Percentiles rank a stretch among this genome's conserved stretches.
These are phyloP conservation scores for Virgularia gustaviana DNA, from an alignment of 92 coral and sea anemone species.

Conservation along the genomic window DNA sequence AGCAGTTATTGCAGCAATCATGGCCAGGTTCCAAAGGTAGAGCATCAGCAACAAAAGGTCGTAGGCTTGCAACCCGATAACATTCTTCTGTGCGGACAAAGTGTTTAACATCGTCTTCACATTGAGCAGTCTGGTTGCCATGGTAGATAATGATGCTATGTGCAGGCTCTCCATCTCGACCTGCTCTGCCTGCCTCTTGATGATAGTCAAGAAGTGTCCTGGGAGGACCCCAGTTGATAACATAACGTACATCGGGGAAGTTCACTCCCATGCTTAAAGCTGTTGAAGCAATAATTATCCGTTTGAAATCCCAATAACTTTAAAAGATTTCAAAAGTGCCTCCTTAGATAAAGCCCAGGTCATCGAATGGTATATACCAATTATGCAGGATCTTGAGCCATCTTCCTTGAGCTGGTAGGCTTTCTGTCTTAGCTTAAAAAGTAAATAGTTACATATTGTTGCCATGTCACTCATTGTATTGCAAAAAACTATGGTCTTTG, in stretches of 20 bases:
- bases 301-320: neutral
- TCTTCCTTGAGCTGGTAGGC: constrained; percentile 22
- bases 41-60: constrained; percentile 43
- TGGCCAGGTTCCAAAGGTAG: constrained; percentile 39
- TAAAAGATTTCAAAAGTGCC: neutral
- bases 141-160: constrained; percentile 54
- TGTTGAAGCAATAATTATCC: constrained; percentile 41
- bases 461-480: constrained; percentile 52
- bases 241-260: constrained; percentile 46
- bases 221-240: constrained; percentile 54
- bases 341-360: too few relatives aligned
- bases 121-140: constrained; percentile 56
- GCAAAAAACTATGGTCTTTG: constrained; percentile 55
- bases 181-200: constrained; percentile 60
- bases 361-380: constrained; percentile 43
- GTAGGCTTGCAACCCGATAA: constrained; percentile 45
- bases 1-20: constrained; percentile 51
- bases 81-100: constrained; percentile 51
- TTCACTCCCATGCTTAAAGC: constrained; percentile 56
- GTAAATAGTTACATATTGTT: constrained; percentile 33
- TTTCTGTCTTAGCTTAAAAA: constrained; percentile 39
- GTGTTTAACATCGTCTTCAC: constrained; percentile 55
- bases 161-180: constrained; percentile 57
- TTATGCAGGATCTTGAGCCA: neutral
- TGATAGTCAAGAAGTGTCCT: constrained; percentile 45